Conservation (phyloP, 2,888 invertebrate species). For the Tipula vernalis region DNA sequence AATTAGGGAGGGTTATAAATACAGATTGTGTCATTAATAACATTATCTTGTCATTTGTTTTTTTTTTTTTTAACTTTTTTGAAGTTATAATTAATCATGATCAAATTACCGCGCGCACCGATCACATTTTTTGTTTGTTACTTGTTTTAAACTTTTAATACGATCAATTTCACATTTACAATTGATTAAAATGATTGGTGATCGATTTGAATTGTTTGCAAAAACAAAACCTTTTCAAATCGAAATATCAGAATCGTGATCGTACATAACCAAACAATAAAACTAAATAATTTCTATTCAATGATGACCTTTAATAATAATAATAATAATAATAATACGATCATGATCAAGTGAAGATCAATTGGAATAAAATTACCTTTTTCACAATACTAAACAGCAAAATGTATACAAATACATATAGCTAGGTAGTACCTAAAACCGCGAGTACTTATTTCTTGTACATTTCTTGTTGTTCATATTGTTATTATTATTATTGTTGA, state of each 20-base stretch:
- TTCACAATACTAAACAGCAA: not conserved
- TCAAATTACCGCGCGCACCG: not conserved
- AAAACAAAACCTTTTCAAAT: not conserved
- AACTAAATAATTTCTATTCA: not conserved
- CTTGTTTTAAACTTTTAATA: not conserved
- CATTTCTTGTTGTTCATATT: not conserved
- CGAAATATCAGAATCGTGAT: not conserved
- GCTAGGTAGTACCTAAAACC: too few relatives aligned
- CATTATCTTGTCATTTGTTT: not conserved
- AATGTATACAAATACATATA: not conserved
- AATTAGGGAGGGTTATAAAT: not conserved
- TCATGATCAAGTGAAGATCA: not conserved
- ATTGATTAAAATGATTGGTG: not conserved
- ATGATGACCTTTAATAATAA: not conserved
- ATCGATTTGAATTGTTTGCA: not conserved
- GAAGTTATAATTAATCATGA: not conserved
- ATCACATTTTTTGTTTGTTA: not conserved
- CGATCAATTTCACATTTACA: not conserved
- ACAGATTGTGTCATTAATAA: constrained; percentile 4
- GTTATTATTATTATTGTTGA: not conserved
- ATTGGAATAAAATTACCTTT: constrained; percentile 4
- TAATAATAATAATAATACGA: not conserved
- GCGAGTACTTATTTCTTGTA: not conserved
- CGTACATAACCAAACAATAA: not conserved
- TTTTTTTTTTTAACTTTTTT: not conserved